Base-by-base conservation (phyloP, 2,888 invertebrate species). In the Eristalinus aeneus region DNA sequence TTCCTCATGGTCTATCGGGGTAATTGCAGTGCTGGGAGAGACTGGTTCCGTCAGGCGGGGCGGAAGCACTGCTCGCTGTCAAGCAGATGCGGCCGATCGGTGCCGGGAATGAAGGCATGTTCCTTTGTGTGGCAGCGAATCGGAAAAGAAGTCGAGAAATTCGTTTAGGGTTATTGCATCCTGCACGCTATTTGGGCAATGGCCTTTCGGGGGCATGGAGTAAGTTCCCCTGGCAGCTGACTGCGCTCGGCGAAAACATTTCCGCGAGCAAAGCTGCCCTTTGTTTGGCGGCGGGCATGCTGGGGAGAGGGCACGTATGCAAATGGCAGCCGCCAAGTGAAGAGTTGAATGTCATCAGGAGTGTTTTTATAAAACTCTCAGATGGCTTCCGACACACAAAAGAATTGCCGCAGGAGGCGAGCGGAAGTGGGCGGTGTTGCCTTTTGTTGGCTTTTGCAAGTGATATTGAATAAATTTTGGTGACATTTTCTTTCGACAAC, bases 81-180 rank as follows among this genome's bases (percentile, higher is more conserved):
- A 46, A 46, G 46, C 46, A 46, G 46, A 16, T 46, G 46, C 8
- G 46, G 16, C 46, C 16, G 16, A 46, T 46, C 46, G 46, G 69
- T 58, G 69, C 69, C 67, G 56, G 67, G 65, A 72, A 56, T 56
- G 75, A 69, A 65, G 46, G 73, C 73, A 63, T 78, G 68, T 22
- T 79, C 32, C 79, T 84, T 85, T 85, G 75, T 72, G 67, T 61
- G 67, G 72, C 32, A 72, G 61, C 58, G 58, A 63, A 31, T 69
- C 60, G 53, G 16, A 80, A 73, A 74, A 72, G 39, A 75, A 79
- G 74, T 81, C 72, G 61, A 81, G 65, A 82, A 77, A 82, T 82
- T 86, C 86, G 77, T 86, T 86, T 86, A 82, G 86, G 72, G 86
- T 86, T 86, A 86, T 86, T 82, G 77, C 82, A 82, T 82, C 81